These are phyloP conservation scores for Xyrichtys novacula DNA, from an alignment of 2,797 vertebrate genomes.

Conservation along the genomic window DNA sequence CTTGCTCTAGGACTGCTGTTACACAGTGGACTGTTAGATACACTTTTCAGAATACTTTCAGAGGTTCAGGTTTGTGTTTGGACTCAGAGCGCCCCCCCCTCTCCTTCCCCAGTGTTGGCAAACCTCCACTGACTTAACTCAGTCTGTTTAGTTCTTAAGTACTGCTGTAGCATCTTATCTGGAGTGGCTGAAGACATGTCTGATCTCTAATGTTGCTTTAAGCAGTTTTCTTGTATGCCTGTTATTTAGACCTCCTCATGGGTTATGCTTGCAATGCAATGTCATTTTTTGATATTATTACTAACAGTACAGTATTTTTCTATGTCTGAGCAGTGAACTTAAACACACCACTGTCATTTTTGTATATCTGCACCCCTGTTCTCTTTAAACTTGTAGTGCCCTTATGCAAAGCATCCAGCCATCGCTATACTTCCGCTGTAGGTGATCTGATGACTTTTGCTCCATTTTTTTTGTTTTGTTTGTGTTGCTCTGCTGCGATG, in stretches of 20 bases:
- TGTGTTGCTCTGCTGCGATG: constrained; percentile 50
- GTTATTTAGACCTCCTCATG: constrained; percentile 63
- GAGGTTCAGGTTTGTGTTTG: constrained; percentile 39
- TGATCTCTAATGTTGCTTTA: constrained; percentile 71
- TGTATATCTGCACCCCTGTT: constrained; percentile 73
- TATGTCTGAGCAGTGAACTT: constrained; percentile 72
- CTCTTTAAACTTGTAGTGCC: constrained; percentile 77
- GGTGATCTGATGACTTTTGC: constrained; percentile 43
- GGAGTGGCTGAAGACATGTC: constrained; percentile 54
- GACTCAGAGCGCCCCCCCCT: constrained; percentile 2
- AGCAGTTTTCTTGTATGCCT: constrained; percentile 70
- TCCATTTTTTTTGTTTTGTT: too few relatives aligned
- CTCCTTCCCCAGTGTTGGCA: constrained; percentile 27
- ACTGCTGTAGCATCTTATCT: constrained; percentile 72
- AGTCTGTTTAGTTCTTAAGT: constrained; percentile 54
- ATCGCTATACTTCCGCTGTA: constrained; percentile 72
- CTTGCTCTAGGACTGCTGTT: constrained; percentile 76
- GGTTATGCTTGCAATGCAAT: constrained; percentile 72
- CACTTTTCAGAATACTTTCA: constrained; percentile 44
- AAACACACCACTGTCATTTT: constrained; percentile 73
- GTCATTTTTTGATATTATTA: constrained; percentile 50
- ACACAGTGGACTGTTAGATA: constrained; percentile 78
- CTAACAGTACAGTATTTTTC: constrained; percentile 78
- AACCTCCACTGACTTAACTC: constrained; percentile 48
- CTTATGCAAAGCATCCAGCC: constrained; percentile 80